These are phyloP conservation scores for Yponomeuta evonymella DNA, from an alignment of 2,888 invertebrate species.

Conservation along the genomic window DNA sequence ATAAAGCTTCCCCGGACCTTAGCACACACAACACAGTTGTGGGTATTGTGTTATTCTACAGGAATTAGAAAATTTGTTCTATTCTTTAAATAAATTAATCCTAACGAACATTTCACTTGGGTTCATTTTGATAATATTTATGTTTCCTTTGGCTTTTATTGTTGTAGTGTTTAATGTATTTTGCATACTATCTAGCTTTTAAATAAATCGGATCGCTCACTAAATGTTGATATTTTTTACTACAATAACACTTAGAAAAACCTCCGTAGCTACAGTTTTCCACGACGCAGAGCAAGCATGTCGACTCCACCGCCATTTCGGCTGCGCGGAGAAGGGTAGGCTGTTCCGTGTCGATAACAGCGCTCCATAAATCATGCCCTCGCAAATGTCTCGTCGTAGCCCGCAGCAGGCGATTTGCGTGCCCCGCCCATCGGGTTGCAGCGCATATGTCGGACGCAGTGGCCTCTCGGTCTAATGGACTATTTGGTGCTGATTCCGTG, in stretches of 20 bases:
- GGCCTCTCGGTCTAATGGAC: background rate
- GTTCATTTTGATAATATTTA: too few relatives aligned
- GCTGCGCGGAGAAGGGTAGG: conserved; percentile 53
- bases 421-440: conserved; percentile 33
- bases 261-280: background rate
- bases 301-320: conserved; percentile 5
- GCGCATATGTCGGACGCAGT: conserved; percentile 5
- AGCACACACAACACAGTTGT: too few relatives aligned
- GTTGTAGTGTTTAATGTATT: too few relatives aligned
- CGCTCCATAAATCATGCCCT: conserved; percentile 65
- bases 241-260: background rate
- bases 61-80: too few relatives aligned
- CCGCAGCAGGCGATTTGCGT: conserved; percentile 61
- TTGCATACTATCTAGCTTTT: too few relatives aligned
- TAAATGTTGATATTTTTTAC: too few relatives aligned
- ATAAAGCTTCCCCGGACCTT: too few relatives aligned
- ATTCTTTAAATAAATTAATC: too few relatives aligned
- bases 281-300: background rate
- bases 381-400: conserved; percentile 67
- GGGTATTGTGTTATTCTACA: too few relatives aligned
- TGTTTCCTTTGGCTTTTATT: too few relatives aligned
- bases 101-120: too few relatives aligned
- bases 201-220: too few relatives aligned
- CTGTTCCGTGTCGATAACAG: conserved; percentile 72
- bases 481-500: background rate